Evolutionary conservation across 2,888 invertebrate species (phyloP).

Genomic region (Entomobrya proxima): DNA sequence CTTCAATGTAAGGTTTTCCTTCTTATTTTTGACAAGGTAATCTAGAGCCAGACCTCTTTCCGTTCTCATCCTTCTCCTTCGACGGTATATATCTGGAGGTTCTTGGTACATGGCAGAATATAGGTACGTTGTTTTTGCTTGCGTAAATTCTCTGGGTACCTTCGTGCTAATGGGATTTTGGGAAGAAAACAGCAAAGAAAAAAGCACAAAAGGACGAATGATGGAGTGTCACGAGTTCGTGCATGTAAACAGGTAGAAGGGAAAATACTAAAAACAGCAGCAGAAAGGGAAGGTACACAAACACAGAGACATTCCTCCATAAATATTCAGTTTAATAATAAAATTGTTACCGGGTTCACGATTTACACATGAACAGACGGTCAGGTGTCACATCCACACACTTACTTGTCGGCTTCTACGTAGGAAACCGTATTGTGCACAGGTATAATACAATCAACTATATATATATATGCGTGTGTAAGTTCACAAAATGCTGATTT

Average conservation of each 20-base stretch:
- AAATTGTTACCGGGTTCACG: slow-evolving; percentile 31
- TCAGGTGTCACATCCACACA: slow-evolving; percentile 48
- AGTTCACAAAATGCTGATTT: slow-evolving; percentile 30
- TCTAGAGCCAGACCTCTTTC: not conserved
- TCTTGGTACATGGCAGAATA: not conserved
- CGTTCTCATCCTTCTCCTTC: not conserved
- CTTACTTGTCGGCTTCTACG: slow-evolving; percentile 1
- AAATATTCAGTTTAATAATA: slow-evolving; percentile 28
- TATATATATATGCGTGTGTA: not conserved
- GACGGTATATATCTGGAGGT: not conserved
- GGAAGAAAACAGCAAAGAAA: slow-evolving; percentile 5
- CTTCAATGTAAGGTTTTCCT: not conserved
- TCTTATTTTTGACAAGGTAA: slow-evolving; percentile 22
- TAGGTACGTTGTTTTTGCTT: not conserved
- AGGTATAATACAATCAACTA: not conserved
- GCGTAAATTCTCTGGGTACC: not conserved
- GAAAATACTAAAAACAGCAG: not conserved
- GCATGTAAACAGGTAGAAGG: slow-evolving; percentile 23
- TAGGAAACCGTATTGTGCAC: not conserved
- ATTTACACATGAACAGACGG: slow-evolving; percentile 37
- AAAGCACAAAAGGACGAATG: not conserved
- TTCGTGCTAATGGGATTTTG: not conserved
- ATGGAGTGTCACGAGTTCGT: slow-evolving; percentile 53
- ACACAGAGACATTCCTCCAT: not conserved
- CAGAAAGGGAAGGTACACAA: not conserved